Base-by-base conservation (phyloP, 2,888 invertebrate genomes). In the Charanyca ferruginea region DNA sequence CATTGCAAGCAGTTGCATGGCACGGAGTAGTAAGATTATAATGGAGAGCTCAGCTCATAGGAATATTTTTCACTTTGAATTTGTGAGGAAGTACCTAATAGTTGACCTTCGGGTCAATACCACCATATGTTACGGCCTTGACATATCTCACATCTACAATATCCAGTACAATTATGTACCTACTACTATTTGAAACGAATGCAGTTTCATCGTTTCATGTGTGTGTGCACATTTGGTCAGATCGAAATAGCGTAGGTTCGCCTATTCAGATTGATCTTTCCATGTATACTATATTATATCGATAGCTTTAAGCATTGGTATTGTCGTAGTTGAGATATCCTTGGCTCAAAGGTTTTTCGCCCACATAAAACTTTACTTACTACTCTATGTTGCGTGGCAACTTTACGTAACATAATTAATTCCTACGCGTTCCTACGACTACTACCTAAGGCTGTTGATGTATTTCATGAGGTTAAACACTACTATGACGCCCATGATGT, bases 381-480 rank as follows among this genome's bases (percentile, higher is more conserved):
- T 71, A 72, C 72, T 66, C 78, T 67, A 77, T 54, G 45, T 69
- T 61, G 42, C 55, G 35, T 13, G 41, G 59, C 70, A 81, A 79
- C 85, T 73, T 60, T 9, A 62, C 51, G 23, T 68, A 66, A 71
- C 25, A 69, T 62, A 70, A 77, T 66, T 71, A 68, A 80, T 60
- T 70, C 68, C 78, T 83, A 83, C n/a, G 35, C 16, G 35, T 47
- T 25, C 22, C 49, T 58, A 5, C 28, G 54, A 62, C 57, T 59
- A 83, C 91, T 94, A 95, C 87, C 94, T 94, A 84, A 96, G 92
- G 77, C 96, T 96, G 84, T 96, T 94, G 66, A 96, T 94, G 83
- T 96, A 96, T 89, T 96, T 96, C 94, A 96, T 96, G 42, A 96
- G 94, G 84, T 96, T 96, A 82, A 96, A 96, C 53, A 96, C 96